These are phyloP conservation scores for Coleophora flavipennella DNA, from an alignment of 2,888 invertebrate species.

Conservation along the genomic window DNA sequence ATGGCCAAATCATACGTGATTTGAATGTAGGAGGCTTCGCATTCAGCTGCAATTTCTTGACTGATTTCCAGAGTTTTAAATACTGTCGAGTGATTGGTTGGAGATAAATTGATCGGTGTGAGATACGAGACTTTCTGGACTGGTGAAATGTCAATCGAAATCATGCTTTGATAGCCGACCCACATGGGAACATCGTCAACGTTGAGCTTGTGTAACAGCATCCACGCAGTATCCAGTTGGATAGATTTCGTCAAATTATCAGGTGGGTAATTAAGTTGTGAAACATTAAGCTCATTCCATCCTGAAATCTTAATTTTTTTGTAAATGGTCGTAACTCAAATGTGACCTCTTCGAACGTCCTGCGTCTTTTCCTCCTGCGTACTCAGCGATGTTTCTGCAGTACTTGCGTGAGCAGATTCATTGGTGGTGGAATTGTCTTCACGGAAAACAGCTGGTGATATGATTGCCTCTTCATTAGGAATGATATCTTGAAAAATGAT, in stretches of 20 bases:
- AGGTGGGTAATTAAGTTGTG: constrained; percentile 16
- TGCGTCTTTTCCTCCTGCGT: constrained; percentile 13
- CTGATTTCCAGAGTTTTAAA: constrained; percentile 21
- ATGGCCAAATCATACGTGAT: constrained; percentile 28
- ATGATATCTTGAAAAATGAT: constrained; percentile 10
- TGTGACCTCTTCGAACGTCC: constrained; percentile 17
- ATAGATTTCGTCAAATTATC: constrained; percentile 12
- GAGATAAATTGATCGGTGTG: constrained; percentile 27
- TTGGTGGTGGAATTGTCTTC: constrained; percentile 10
- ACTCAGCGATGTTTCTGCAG: constrained; percentile 6
- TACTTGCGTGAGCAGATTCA: constrained; percentile 5
- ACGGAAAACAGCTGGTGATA: constrained; percentile 8
- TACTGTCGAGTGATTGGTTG: constrained; percentile 22
- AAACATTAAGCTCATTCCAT: constrained; percentile 11
- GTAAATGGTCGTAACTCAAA: constrained; percentile 14
- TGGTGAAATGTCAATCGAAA: constrained; percentile 17
- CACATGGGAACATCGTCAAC: constrained; percentile 19
- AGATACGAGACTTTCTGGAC: constrained; percentile 26
- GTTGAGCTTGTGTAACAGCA: constrained; percentile 12
- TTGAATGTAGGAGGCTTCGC: constrained; percentile 18
- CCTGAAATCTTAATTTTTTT: constrained; percentile 19
- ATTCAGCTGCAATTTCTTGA: constrained; percentile 20
- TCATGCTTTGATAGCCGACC: constrained; percentile 25
- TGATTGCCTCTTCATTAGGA: constrained; percentile 1
- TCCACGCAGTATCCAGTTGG: constrained; percentile 13